Base-by-base conservation (phyloP, 2,797 vertebrate species). In the Pagetopsis macropterus region DNA sequence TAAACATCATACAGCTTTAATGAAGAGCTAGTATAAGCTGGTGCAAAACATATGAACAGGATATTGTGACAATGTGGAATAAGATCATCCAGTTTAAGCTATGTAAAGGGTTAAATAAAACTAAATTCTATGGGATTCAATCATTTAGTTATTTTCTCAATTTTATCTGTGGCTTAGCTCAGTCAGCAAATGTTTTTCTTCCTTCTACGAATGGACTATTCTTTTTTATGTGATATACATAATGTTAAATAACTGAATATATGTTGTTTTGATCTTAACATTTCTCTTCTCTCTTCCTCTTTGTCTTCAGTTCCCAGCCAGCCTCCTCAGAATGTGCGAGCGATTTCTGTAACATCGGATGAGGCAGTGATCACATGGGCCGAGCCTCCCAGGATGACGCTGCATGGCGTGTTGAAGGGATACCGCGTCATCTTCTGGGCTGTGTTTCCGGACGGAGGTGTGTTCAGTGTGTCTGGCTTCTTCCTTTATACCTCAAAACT, bases 321-420 rank as follows among this genome's bases (percentile, higher is more conserved):
- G 91, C 96, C 98, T 54, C 98, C 98, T 0, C 97, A 98, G 90
- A 98, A 98, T 0, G 95, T 99, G 44, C 90, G 97, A n/a, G 97
- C 96, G 79, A 95, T 98, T 81, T 97, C 98, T 65, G 97, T 99
- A 87, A 98, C 98, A 0, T 99, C 98, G 0, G 98, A 99, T 0
- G 97, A 98, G 87, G 97, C 96, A 0, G 96, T 97, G 54, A 97
- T 99, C 91, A 97, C 97, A 2, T 99, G 98, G 98, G 96, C 96
- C 0, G 97, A 98, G 82, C 98, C 98, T n/a, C 97, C 97, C 0
- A 93, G 97, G 70, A 94, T 96, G 91, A 98, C 97, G 1, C 96
- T 99, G 75, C 97, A 99, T 0, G 98, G 98, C 0, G 96, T 99
- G 50, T 89, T 99, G 72, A 99, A 98, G 88, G 98, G 98, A 1